Evolutionary conservation across 2,888 invertebrate genomes (phyloP).

Genomic region (Eucriotettix oculatus): DNA sequence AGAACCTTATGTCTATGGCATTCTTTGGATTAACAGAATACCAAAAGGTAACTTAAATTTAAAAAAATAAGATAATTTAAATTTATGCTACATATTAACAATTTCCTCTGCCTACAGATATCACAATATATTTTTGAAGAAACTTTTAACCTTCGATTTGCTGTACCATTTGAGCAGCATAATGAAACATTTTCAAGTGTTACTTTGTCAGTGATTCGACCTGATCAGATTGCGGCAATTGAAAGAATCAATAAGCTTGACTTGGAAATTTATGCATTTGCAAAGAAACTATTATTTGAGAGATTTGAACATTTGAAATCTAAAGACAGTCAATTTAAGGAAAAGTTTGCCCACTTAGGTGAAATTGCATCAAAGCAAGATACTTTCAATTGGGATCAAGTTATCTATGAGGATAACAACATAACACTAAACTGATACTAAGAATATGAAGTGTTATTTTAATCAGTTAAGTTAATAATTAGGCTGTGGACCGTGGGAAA

Average conservation of each 20-base stretch:
- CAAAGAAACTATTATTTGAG: slow-evolving; percentile 63
- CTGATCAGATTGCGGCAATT: slow-evolving; percentile 58
- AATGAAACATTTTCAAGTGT: slow-evolving; percentile 77
- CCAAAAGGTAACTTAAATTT: slow-evolving; percentile 49
- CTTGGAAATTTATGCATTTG: slow-evolving; percentile 83
- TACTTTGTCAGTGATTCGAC: slow-evolving; percentile 58
- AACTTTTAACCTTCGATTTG: slow-evolving; percentile 79
- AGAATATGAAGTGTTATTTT: too few relatives aligned
- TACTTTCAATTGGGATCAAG: slow-evolving; percentile 60
- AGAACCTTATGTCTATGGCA: slow-evolving; percentile 86
- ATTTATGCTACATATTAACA: neutral
- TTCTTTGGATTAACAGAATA: slow-evolving; percentile 94
- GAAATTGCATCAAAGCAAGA: slow-evolving; percentile 57
- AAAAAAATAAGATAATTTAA: neutral
- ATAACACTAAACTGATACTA: neutral
- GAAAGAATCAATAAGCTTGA: slow-evolving; percentile 74
- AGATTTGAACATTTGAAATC: slow-evolving; percentile 68
- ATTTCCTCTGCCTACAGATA: slow-evolving; percentile 31
- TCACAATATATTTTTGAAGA: slow-evolving; percentile 90
- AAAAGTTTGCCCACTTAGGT: slow-evolving; percentile 69
- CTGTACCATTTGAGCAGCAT: slow-evolving; percentile 81
- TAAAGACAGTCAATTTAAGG: slow-evolving; percentile 64
- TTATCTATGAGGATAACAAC: slow-evolving; percentile 9
- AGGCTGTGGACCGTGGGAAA: too few relatives aligned
- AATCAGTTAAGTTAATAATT: too few relatives aligned